Conservation (phyloP, 1,140 invertebrate species). For the Hesperophylax magnus region DNA sequence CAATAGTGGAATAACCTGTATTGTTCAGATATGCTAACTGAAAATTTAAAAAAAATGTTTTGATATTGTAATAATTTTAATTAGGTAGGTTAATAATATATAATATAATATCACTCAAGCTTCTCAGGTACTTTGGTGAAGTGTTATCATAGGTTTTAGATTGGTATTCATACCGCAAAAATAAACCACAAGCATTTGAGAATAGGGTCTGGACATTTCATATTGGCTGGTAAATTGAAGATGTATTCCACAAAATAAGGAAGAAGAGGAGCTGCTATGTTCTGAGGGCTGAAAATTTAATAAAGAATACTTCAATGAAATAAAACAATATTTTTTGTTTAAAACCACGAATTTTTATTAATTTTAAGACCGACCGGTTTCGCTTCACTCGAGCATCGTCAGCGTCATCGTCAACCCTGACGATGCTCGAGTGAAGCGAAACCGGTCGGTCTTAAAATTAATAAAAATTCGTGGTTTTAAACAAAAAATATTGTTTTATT, state of each 20-base stretch:
- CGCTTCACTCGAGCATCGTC: too few relatives aligned
- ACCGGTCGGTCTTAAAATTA: too few relatives aligned
- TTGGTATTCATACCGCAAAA: conserved; percentile 48
- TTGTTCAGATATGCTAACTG: conserved; percentile 24
- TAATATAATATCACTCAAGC: too few relatives aligned
- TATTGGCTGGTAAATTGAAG: conserved; percentile 32
- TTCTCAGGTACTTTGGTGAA: too few relatives aligned
- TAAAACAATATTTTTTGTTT: too few relatives aligned
- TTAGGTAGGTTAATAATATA: too few relatives aligned
- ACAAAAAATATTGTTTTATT: too few relatives aligned
- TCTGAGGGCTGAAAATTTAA: conserved; percentile 26
- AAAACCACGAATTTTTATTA: too few relatives aligned
- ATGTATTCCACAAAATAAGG: conserved; percentile 50
- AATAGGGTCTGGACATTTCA: conserved; percentile 40
- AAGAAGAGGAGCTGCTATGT: conserved; percentile 29
- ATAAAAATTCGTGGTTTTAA: too few relatives aligned
- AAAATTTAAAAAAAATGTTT: background rate
- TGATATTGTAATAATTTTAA: background rate
- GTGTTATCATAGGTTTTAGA: background rate
- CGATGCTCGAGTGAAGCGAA: too few relatives aligned
- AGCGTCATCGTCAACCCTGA: too few relatives aligned
- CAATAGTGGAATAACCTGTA: conserved; percentile 2
- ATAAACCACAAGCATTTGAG: conserved; percentile 54
- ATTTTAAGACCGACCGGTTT: too few relatives aligned
- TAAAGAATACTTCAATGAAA: background rate